Base-by-base conservation (phyloP, 2,797 vertebrate species). In the Cryptoprocta ferox region DNA sequence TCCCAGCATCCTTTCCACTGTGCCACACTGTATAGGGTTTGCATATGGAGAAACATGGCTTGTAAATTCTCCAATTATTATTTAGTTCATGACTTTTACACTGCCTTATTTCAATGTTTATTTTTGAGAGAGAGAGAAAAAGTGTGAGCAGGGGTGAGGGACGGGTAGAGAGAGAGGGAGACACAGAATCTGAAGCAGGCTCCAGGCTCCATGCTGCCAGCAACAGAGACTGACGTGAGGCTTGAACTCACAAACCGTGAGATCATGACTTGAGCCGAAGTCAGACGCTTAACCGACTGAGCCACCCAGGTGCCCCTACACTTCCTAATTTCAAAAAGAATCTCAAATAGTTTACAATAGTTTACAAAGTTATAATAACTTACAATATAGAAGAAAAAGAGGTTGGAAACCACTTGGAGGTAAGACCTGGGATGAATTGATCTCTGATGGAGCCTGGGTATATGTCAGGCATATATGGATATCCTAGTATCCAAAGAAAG, bases 31-130 rank as follows among this genome's bases (percentile, higher is more conserved):
- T 39, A 32, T 61, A 86, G 9, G 30, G 79, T 71, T 92, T 86
- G 35, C 7, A 1, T 35, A 19, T 84, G 80, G 39, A 94, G 89
- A 94, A 91, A 56, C 76, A 70, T 10, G 7, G 6, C 75, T 68
- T n/a, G 24, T 89, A 48, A 89, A 50, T 16, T 13, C 35, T 5
- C 8, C 1, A 3, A 11, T 84, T 65, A n/a, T 68, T 63, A 79
- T 93, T 91, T 85, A 84, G 80, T 89, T 91, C 42, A 84, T 68
- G 88, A 80, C 26, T 71, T 96, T 92, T 68, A 73, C 13, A 81
- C 39, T 80, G 16, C n/a, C 13, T 84, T 24, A 24, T 59, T 59
- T 59, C 56, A 24, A 24, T 3, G 56, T 59, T 21, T 59, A 59
- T 24, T 59, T 59, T 59, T 59, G 21, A 59, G 21, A 59, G 56